Conservation (phyloP, 2,113 vertebrate species). For the Crocuta crocuta region DNA sequence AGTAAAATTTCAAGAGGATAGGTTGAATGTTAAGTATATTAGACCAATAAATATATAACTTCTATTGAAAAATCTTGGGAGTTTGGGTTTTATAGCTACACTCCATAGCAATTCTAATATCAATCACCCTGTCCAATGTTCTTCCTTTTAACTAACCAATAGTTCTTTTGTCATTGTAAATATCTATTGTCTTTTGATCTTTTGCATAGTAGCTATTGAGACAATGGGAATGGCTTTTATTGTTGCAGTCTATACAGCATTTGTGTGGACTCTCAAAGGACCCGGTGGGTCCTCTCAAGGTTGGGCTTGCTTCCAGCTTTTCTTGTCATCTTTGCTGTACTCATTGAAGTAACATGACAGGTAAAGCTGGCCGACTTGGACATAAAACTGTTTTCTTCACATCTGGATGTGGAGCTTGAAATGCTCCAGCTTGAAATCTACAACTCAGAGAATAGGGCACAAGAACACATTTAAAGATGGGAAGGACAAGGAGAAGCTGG, state of each 20-base stretch:
- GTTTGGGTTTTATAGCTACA: not conserved
- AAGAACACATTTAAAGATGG: not conserved
- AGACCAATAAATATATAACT: not conserved
- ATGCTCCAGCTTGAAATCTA: not conserved
- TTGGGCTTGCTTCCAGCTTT: slow-evolving; percentile 10
- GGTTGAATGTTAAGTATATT: not conserved
- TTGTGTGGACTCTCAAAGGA: slow-evolving; percentile 30
- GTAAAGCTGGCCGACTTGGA: not conserved
- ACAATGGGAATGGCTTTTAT: slow-evolving; percentile 21
- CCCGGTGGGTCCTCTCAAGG: not conserved
- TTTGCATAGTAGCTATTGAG: not conserved
- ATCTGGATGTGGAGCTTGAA: not conserved
- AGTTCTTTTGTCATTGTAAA: not conserved
- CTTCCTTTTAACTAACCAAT: not conserved
- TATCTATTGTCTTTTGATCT: not conserved
- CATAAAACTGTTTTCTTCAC: not conserved
- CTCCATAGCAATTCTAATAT: not conserved
- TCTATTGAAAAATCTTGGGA: not conserved
- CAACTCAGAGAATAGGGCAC: not conserved
- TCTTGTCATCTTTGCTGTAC: not conserved
- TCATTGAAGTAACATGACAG: slow-evolving; percentile 14
- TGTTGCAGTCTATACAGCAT: not conserved
- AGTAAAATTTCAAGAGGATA: not conserved
- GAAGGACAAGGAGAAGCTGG: not conserved
- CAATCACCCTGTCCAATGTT: not conserved